These are phyloP conservation scores for Gari tellinella DNA, from an alignment of 2,888 invertebrate genomes.

Conservation along the genomic window DNA sequence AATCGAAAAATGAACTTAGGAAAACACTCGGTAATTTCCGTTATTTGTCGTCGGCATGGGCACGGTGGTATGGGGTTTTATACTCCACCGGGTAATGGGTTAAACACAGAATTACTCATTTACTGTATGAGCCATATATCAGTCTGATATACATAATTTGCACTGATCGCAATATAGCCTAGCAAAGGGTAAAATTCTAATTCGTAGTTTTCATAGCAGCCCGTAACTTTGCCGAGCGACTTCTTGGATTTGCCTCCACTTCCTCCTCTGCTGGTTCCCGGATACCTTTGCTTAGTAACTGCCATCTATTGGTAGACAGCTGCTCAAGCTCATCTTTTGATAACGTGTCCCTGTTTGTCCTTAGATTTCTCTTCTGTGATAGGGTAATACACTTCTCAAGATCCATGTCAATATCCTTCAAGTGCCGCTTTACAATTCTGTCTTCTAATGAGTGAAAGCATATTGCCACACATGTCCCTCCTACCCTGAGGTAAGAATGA, in stretches of 20 bases:
- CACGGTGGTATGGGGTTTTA: too few species aligned
- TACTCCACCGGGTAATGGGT: too few species aligned
- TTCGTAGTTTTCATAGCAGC: slow-evolving; percentile 89
- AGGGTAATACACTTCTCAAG: slow-evolving; percentile 63
- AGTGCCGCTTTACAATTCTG: slow-evolving; percentile 95
- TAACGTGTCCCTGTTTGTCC: slow-evolving; percentile 84
- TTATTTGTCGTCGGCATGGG: too few species aligned
- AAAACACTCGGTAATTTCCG: too few species aligned
- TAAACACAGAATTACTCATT: too few species aligned
- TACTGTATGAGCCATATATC: too few species aligned
- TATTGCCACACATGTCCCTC: slow-evolving; percentile 92
- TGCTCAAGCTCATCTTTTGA: slow-evolving; percentile 87
- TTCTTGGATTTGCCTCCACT: slow-evolving; percentile 91
- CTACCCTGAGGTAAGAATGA: slow-evolving; percentile 89
- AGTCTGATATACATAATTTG: too few species aligned
- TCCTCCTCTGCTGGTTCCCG: slow-evolving; percentile 90
- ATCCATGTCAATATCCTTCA: slow-evolving; percentile 85
- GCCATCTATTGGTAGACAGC: slow-evolving; percentile 90
- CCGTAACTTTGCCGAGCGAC: slow-evolving; percentile 94
- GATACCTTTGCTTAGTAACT: slow-evolving; percentile 92
- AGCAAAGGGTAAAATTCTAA: too few species aligned
- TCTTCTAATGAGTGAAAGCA: slow-evolving; percentile 98
- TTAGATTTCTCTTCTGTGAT: slow-evolving; percentile 78
- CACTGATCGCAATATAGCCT: too few species aligned
- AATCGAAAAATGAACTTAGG: too few species aligned